A percentile compares a stretch with the other conserved stretches of the same genome.
These are phyloP conservation scores for Lithophane ornitopus DNA, from an alignment of 2,888 invertebrate species.

Conservation along the genomic window DNA sequence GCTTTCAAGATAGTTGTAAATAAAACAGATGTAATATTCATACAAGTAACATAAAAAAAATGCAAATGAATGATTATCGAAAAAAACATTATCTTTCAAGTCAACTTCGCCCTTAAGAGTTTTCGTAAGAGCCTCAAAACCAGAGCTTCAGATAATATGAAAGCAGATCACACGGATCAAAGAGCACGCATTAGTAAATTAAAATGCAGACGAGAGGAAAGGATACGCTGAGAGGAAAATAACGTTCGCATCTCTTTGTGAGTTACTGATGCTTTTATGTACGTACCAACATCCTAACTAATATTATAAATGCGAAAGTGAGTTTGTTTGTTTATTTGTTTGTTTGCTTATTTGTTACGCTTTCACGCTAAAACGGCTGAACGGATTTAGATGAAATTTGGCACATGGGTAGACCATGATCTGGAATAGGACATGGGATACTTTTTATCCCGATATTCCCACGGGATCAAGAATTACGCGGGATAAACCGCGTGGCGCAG, in stretches of 20 bases:
- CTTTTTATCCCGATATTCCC: too few relatives aligned
- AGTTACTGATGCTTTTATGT: slow-evolving; percentile 26
- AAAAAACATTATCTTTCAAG: slow-evolving; percentile 4
- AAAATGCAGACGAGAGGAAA: slow-evolving; percentile 51
- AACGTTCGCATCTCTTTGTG: slow-evolving; percentile 36
- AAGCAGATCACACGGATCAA: slow-evolving; percentile 49
- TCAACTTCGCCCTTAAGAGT: slow-evolving; percentile 7
- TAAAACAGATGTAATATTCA: neutral
- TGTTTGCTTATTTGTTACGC: too few relatives aligned
- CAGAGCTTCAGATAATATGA: slow-evolving; percentile 23
- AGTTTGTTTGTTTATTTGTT: too few relatives aligned
- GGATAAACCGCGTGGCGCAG: too few relatives aligned
- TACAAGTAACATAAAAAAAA: too few relatives aligned
- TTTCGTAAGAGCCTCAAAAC: slow-evolving; percentile 17
- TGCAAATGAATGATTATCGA: too few relatives aligned
- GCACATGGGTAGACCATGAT: too few relatives aligned
- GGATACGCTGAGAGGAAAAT: slow-evolving; percentile 39
- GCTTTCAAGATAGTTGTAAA: neutral
- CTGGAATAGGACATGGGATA: too few relatives aligned
- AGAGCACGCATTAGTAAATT: slow-evolving; percentile 59
- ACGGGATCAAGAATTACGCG: too few relatives aligned
- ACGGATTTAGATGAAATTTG: too few relatives aligned
- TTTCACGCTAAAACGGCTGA: too few relatives aligned
- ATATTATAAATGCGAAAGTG: too few relatives aligned
- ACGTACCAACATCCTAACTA: neutral